These are phyloP conservation scores for Eilema griseolum DNA, from an alignment of 2,888 invertebrate species.

Conservation along the genomic window DNA sequence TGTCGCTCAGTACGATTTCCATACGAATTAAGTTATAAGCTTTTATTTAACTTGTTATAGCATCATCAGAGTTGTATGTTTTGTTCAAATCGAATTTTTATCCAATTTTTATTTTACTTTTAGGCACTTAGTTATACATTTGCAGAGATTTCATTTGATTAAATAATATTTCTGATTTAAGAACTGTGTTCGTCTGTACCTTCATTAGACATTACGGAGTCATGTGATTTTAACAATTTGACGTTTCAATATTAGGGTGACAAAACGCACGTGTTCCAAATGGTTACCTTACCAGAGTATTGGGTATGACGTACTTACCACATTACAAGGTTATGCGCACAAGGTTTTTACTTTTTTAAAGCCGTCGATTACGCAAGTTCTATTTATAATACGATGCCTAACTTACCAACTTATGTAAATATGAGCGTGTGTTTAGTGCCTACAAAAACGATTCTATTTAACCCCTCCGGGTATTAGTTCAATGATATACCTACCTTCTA, in stretches of 20 bases:
- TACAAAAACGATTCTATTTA: neutral
- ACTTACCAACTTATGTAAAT: neutral
- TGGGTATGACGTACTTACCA: slow-evolving; percentile 9
- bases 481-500: neutral
- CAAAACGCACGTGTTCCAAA: slow-evolving; percentile 66
- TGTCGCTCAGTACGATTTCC: slow-evolving; percentile 63
- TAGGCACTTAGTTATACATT: neutral
- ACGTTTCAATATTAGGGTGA: slow-evolving; percentile 65
- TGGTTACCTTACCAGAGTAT: slow-evolving; percentile 32
- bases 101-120: neutral
- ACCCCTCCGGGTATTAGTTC: no score
- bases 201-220: slow-evolving; percentile 66
- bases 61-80: slow-evolving; percentile 29
- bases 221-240: slow-evolving; percentile 70
- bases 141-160: neutral
- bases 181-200: slow-evolving; percentile 63
- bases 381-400: neutral
- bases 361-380: neutral
- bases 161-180: neutral
- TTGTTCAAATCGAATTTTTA: neutral
- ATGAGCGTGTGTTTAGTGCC: neutral
- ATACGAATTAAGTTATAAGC: slow-evolving; percentile 58
- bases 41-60: slow-evolving; percentile 45
- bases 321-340: slow-evolving; percentile 13
- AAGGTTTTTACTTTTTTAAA: neutral